Evolutionary conservation across 2,888 invertebrate species (phyloP), one percentile per base, ranked within the genome.

Genomic region (Drosophila emarginata): DNA sequence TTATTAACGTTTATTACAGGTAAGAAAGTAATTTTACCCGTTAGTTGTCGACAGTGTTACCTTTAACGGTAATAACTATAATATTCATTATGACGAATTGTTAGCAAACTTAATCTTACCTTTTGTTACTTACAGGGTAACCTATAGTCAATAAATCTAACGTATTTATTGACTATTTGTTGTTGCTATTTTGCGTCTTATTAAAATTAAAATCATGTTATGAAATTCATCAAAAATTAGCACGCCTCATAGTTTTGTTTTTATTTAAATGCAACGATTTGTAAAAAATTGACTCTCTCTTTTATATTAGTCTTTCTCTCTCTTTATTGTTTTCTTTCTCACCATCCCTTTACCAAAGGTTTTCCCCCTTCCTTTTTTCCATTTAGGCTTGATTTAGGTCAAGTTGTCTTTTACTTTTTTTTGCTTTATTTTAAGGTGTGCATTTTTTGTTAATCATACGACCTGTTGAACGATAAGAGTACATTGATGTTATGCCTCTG

Each of bases 211-310:
- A 77, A 71, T 69, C 58, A 26, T 76, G 86, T 85, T 86, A 86
- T 85, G 85, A 87, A 86, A 86, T 81, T 72, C 80, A 81, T 78
- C 61, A 78, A 86, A 52, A 85, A 83, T 87, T 86, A 86, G 87
- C 87, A 87, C 87, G 87, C 81, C 79, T 78, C 71, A 78, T 77
- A 83, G 87, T 73, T 87, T 87, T 87, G 80, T 77, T 18, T 45
- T 81, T 70, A 78, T 87, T 84, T 84, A 84, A 87, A 80, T 82
- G 80, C 77, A 75, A 67, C 76, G 64, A 78, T 75, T 82, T 83
- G 79, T 83, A 64, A 67, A 71, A 79, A 68, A 57, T 52, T 52
- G 21, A 61, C 65, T 63, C 58, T 62, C 40, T 37, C 51, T 37
- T 45, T 52, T 37, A 14, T 21, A 28, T 59, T 58, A 3, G 28